phyloP scores from a whole-genome alignment of 1,140 invertebrate genomes.

The Nephila pilipes region DNA sequence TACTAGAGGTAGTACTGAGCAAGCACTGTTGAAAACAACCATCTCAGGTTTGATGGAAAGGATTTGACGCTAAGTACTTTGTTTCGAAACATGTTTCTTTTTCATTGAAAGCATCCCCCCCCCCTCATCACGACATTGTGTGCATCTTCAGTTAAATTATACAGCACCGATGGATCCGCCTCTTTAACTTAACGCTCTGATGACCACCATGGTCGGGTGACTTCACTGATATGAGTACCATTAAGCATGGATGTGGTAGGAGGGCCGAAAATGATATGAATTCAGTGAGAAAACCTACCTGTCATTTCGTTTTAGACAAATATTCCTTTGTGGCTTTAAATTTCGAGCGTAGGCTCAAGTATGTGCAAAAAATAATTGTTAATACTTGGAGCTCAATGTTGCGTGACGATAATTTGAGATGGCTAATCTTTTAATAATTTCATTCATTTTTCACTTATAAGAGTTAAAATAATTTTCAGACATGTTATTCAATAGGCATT shows the following conservation, averaged over 20 bases:
- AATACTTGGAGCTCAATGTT: too few species aligned
- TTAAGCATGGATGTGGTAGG: neutral
- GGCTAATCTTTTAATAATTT: too few species aligned
- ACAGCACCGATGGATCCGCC: neutral
- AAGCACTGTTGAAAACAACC: too few species aligned
- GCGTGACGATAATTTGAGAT: too few species aligned
- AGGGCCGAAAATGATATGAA: neutral
- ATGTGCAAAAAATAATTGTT: neutral
- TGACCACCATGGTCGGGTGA: neutral
- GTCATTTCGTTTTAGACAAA: neutral
- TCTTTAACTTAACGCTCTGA: conserved; percentile 14
- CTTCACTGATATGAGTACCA: neutral
- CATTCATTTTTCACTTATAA: too few species aligned
- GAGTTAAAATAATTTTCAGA: too few species aligned
- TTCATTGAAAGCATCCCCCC: neutral
- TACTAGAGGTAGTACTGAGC: too few species aligned
- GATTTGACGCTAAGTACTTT: too few species aligned
- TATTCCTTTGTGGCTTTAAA: neutral
- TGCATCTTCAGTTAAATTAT: neutral
- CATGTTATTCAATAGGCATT: too few species aligned
- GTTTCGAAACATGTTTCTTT: neutral
- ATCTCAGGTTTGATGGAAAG: too few species aligned
- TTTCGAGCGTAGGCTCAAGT: neutral
- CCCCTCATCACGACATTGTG: neutral
- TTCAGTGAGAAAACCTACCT: neutral